Conservation (phyloP, 2,797 vertebrate species). For the Neoniphon sammara region DNA sequence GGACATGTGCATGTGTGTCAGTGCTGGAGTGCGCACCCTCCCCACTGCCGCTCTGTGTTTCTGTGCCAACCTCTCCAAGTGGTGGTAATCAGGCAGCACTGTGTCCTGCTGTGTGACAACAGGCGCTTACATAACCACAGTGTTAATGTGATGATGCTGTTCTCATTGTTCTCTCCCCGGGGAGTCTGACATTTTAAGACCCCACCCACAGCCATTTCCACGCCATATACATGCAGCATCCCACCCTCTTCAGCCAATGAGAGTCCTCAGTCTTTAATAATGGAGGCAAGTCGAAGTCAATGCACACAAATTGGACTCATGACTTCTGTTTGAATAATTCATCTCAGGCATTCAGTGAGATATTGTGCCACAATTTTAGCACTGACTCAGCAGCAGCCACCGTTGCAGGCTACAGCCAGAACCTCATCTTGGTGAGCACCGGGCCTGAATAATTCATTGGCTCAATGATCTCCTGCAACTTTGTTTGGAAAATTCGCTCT, state of each 20-base stretch:
- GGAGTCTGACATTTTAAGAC: slow-evolving; percentile 41
- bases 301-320: slow-evolving; percentile 40
- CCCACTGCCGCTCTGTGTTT: not conserved
- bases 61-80: not conserved
- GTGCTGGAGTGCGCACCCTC: not conserved
- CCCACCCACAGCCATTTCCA: slow-evolving; percentile 22
- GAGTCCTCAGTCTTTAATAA: slow-evolving; percentile 37
- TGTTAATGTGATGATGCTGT: slow-evolving; percentile 33
- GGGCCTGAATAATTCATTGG: slow-evolving; percentile 65
- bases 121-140: slow-evolving; percentile 60
- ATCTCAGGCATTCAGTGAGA: slow-evolving; percentile 44
- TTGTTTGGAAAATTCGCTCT: slow-evolving; percentile 34
- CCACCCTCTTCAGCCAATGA: slow-evolving; percentile 19
- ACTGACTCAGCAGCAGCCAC: slow-evolving; percentile 52
- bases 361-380: slow-evolving; percentile 21
- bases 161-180: slow-evolving; percentile 20
- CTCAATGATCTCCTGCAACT: slow-evolving; percentile 47
- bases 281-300: not conserved
- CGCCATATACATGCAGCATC: not conserved
- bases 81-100: slow-evolving; percentile 30
- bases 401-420: slow-evolving; percentile 17
- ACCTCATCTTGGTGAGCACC: slow-evolving; percentile 36
- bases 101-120: slow-evolving; percentile 48
- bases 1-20: not conserved
- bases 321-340: slow-evolving; percentile 58